phyloP scores from a whole-genome alignment of 2,888 invertebrate genomes.

The Andrena camellia region DNA sequence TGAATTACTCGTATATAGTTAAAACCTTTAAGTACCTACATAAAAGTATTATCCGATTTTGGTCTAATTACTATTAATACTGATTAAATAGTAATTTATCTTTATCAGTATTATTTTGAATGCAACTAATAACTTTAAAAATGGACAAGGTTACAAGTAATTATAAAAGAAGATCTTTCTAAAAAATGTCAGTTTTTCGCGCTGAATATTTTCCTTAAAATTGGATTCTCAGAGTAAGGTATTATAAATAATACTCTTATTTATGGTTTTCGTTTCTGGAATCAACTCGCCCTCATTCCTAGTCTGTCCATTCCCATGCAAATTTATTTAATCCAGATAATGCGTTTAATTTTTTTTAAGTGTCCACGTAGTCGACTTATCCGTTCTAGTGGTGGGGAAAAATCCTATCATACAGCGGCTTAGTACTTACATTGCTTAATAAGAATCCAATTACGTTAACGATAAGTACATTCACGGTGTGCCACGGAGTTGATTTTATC shows the following conservation, averaged over 20 bases:
- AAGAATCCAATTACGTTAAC: slow-evolving; percentile 58
- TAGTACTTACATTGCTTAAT: slow-evolving; percentile 52
- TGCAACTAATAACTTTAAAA: neutral
- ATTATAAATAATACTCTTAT: slow-evolving; percentile 9
- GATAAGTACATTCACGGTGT: slow-evolving; percentile 44
- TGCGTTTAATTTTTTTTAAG: slow-evolving; percentile 36
- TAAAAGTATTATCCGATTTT: too few species aligned
- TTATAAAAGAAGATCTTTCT: neutral
- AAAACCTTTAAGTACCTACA: too few species aligned
- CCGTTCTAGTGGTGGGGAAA: slow-evolving; percentile 11
- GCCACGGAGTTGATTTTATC: slow-evolving; percentile 41
- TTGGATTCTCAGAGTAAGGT: neutral
- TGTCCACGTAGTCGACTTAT: slow-evolving; percentile 1
- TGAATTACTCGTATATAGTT: too few species aligned
- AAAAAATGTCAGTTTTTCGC: neutral
- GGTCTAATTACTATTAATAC: too few species aligned
- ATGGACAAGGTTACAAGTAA: neutral
- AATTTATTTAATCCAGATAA: slow-evolving; percentile 45
- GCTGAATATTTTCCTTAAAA: slow-evolving; percentile 9
- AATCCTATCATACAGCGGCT: slow-evolving; percentile 33
- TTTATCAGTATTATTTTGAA: neutral
- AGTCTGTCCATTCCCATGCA: slow-evolving; percentile 37
- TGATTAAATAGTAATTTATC: too few species aligned
- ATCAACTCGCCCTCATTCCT: neutral
- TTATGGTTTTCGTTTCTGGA: slow-evolving; percentile 30